Base-by-base conservation (phyloP, 2,113 vertebrate genomes). In the Anas platyrhynchos region DNA sequence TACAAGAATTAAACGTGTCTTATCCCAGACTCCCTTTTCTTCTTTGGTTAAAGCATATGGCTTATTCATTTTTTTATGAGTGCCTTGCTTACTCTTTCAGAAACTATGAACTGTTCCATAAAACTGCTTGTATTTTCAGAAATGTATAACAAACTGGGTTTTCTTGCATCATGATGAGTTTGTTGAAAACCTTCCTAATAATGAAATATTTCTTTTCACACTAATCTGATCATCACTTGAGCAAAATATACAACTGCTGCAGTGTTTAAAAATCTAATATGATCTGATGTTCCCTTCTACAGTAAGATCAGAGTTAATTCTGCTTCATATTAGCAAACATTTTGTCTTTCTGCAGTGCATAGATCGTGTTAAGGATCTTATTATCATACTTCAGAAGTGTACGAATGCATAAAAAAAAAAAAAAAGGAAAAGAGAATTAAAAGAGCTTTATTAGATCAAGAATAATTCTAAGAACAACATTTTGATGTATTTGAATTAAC, bases 171-270 rank as follows among this genome's bases (percentile, higher is more conserved):
- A 52, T 58, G 4, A 87, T 82, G 26, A n/a, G 1, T 74, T 88
- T 88, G 31, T 73, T 46, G 50, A 83, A 93, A 93, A 27, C 48
- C 31, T 88, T 68, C 73, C 79, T 61, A 93, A 71, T 54, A 81
- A 94, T 87, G 65, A 88, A 86, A 54, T 75, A 48, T 29, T 75
- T 80, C 18, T 85, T 61, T 79, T 92, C 61, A 78, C n/a, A 62
- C 14, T 90, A 86, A 95, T 93, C 43, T 80, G 82, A 90, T 91
- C 41, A 81, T 78, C 71, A 83, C 6, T 80, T 84, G 96, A 93
- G 81, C 78, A 82, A 63, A 90, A 26, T 36, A 52, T 20, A 56
- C 62, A 89, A 85, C n/a, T 44, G 88, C 65, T 68, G 48, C 91
- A 89, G 87, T 18, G 44, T 58, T 41, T 41, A 13, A 41, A 89